Evolutionary conservation across 1,140 invertebrate species (phyloP).

Genomic region (Venturia canescens): DNA sequence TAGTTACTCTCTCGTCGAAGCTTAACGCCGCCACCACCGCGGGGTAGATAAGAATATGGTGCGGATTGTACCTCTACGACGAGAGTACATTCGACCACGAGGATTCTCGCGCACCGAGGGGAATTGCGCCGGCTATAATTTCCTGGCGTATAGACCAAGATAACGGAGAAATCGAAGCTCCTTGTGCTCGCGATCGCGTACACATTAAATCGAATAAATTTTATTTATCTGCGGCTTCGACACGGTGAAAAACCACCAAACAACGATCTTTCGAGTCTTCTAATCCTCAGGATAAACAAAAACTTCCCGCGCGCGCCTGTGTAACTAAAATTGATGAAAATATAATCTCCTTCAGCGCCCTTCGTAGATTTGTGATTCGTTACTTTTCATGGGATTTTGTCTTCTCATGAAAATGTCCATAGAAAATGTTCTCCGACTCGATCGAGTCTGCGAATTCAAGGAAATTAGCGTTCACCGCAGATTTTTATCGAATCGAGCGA

Average conservation of each 20-base stretch:
- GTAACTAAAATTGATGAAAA: no score
- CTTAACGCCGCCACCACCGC: slow-evolving; percentile 60
- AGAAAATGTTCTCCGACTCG: no score
- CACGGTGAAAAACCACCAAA: not conserved
- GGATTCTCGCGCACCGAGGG: slow-evolving; percentile 11
- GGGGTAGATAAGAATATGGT: slow-evolving; percentile 34
- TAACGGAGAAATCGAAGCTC: slow-evolving; percentile 48
- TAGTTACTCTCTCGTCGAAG: slow-evolving; percentile 69
- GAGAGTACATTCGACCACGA: not conserved
- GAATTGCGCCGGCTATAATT: slow-evolving; percentile 64
- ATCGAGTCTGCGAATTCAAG: not conserved
- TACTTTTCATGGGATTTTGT: no score
- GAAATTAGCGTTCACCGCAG: no score
- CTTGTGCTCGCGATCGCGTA: not conserved
- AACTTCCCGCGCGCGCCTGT: no score
- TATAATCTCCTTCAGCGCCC: no score
- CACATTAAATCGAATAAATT: not conserved
- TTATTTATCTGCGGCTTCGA: not conserved
- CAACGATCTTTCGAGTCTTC: no score
- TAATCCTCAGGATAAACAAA: no score
- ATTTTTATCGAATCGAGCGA: no score
- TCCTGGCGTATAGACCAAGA: slow-evolving; percentile 59
- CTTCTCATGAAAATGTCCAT: no score
- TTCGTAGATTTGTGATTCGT: no score
- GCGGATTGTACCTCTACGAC: slow-evolving; percentile 10